A percentile compares a stretch with the other conserved stretches of the same genome.
These are phyloP conservation scores for Phragmatobia fuliginosa DNA, from an alignment of 2,888 invertebrate genomes.

Conservation along the genomic window DNA sequence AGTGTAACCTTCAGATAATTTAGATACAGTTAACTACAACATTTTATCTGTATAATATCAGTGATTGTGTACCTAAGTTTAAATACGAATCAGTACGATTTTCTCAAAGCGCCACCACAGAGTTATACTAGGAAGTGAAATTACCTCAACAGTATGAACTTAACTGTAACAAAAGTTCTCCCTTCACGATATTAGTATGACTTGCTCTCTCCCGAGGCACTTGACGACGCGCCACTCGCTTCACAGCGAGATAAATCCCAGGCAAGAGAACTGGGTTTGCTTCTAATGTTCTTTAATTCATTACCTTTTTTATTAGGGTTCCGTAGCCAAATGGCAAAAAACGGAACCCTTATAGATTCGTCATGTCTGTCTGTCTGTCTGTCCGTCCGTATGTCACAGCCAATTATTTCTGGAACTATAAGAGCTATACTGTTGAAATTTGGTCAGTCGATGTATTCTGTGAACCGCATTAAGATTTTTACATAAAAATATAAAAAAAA, in stretches of 20 bases:
- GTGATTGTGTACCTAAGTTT: not conserved
- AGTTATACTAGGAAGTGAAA: not conserved
- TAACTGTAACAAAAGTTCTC: constrained; percentile 3
- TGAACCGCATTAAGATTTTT: no score
- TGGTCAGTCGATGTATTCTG: no score
- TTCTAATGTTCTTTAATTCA: constrained; percentile 13
- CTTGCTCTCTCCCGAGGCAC: not conserved
- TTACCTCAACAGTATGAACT: not conserved
- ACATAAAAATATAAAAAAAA: no score
- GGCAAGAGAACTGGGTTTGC: constrained; percentile 2
- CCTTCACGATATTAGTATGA: constrained; percentile 14
- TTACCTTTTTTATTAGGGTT: no score
- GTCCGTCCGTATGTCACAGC: no score
- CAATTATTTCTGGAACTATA: no score
- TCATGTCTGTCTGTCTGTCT: no score
- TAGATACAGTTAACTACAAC: not conserved
- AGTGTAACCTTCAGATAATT: not conserved
- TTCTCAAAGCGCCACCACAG: not conserved
- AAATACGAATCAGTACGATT: not conserved
- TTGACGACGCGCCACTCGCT: constrained; percentile 1
- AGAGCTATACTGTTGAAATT: no score
- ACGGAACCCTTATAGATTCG: no score
- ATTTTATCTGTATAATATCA: no score
- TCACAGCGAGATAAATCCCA: constrained; percentile 14
- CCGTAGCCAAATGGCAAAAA: no score